Evolutionary conservation across 1,140 invertebrate genomes (phyloP).

Genomic region (Euglossa dilemma): DNA sequence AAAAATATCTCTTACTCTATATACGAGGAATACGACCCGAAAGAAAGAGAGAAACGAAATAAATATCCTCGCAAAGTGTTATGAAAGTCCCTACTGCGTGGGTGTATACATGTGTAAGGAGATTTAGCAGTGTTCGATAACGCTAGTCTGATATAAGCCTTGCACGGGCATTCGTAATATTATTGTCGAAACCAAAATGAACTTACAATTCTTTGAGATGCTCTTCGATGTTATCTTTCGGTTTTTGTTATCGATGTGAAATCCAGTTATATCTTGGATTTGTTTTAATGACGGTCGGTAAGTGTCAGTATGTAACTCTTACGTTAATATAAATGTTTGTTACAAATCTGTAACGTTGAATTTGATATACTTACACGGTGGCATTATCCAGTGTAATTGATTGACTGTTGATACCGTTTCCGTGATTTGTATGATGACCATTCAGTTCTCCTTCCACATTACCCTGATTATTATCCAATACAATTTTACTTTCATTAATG

Average conservation of each 20-base stretch:
- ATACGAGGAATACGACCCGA: neutral
- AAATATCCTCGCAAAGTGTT: neutral
- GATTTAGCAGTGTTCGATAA: constrained; percentile 6
- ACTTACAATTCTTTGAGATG: constrained; percentile 55
- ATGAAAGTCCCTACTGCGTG: constrained; percentile 12
- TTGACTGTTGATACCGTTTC: constrained; percentile 78
- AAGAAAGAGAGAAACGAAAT: neutral
- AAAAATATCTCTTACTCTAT: constrained; percentile 31
- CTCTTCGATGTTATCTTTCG: constrained; percentile 41
- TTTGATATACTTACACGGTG: constrained; percentile 80
- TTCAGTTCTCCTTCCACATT: constrained; percentile 79
- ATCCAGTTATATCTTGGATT: constrained; percentile 51
- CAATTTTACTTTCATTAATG: constrained; percentile 77
- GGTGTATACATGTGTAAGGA: constrained; percentile 25
- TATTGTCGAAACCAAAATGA: constrained; percentile 62
- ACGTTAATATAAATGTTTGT: constrained; percentile 38
- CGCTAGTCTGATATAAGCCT: constrained; percentile 43
- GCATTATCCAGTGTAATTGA: constrained; percentile 81
- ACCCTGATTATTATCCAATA: constrained; percentile 79
- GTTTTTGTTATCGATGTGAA: constrained; percentile 41
- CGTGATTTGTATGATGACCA: constrained; percentile 79
- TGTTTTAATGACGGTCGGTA: constrained; percentile 24
- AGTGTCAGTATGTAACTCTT: constrained; percentile 33
- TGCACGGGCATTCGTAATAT: constrained; percentile 40
- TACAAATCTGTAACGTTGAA: constrained; percentile 57